These are phyloP conservation scores for Phaenicophaeus curvirostris DNA, from an alignment of 2,797 vertebrate genomes.

Conservation along the genomic window DNA sequence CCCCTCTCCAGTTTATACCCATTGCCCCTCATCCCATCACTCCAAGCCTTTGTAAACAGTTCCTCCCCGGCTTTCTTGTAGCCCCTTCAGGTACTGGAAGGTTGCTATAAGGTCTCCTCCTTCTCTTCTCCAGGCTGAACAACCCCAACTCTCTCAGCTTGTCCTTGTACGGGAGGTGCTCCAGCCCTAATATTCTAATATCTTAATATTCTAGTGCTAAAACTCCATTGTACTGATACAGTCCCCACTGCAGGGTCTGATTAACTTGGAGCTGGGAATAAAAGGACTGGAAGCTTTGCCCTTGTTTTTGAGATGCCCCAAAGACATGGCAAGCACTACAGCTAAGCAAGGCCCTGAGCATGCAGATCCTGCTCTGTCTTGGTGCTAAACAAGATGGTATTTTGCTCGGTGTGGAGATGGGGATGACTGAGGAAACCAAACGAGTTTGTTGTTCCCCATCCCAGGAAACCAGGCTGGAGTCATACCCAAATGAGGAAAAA, in stretches of 20 bases:
- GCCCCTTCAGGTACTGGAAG: no score
- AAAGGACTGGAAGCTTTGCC: background rate
- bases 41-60: no score
- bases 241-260: background rate
- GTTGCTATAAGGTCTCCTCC: no score
- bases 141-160: no score
- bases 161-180: no score
- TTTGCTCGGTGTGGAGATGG: background rate
- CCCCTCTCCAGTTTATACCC: no score
- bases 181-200: no score
- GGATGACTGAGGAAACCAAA: background rate
- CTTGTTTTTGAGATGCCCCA: background rate
- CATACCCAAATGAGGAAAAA: accelerated
- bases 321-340: background rate
- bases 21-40: no score
- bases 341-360: background rate
- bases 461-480: background rate
- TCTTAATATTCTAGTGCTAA: background rate
- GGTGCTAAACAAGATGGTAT: background rate
- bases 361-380: background rate
- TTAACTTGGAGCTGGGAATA: background rate
- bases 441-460: background rate
- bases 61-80: no score
- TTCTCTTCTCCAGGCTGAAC: no score
- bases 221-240: accelerated